Percentiles rank a stretch among this genome's conserved stretches.
Conservation (phyloP, 2,888 invertebrate species). For the Trissolcus japonicus region DNA sequence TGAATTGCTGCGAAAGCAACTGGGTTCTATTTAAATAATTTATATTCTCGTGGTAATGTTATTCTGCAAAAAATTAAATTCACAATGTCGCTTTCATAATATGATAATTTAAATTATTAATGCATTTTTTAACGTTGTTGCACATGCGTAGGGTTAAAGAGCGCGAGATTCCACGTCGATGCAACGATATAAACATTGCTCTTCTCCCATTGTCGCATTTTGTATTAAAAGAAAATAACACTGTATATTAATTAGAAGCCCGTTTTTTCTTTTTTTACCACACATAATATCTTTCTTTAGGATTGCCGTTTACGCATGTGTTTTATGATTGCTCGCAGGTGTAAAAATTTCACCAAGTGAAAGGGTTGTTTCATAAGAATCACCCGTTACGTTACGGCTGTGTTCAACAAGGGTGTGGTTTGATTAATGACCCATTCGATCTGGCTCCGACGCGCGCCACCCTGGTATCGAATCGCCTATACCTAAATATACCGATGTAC, state of each 20-base stretch:
- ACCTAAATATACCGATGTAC: slow-evolving; percentile 69
- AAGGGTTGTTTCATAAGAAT: slow-evolving; percentile 60
- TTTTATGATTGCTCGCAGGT: neutral
- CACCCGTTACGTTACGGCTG: slow-evolving; percentile 65
- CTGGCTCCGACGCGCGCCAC: slow-evolving; percentile 65
- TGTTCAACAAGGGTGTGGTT: slow-evolving; percentile 74
- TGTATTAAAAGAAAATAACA: slow-evolving; percentile 29
- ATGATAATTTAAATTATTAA: slow-evolving; percentile 35
- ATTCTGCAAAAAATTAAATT: too few species aligned
- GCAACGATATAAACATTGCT: slow-evolving; percentile 13
- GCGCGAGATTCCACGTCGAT: slow-evolving; percentile 10
- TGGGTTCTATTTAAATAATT: slow-evolving; percentile 26
- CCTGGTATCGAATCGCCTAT: slow-evolving; percentile 69
- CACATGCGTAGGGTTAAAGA: slow-evolving; percentile 14
- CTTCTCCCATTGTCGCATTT: slow-evolving; percentile 12
- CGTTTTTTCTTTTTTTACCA: neutral
- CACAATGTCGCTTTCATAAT: slow-evolving; percentile 26
- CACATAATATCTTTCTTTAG: neutral
- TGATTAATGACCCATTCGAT: slow-evolving; percentile 76
- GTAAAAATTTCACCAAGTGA: slow-evolving; percentile 33
- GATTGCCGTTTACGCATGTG: neutral
- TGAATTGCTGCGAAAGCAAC: too few species aligned
- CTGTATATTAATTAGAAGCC: slow-evolving; percentile 29
- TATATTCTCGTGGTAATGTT: slow-evolving; percentile 20
- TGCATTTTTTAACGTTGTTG: slow-evolving; percentile 23